A percentile compares a stretch with the other conserved stretches of the same genome.
Conservation (phyloP, 2,888 invertebrate genomes). For the Megaustenia siamemsis region DNA sequence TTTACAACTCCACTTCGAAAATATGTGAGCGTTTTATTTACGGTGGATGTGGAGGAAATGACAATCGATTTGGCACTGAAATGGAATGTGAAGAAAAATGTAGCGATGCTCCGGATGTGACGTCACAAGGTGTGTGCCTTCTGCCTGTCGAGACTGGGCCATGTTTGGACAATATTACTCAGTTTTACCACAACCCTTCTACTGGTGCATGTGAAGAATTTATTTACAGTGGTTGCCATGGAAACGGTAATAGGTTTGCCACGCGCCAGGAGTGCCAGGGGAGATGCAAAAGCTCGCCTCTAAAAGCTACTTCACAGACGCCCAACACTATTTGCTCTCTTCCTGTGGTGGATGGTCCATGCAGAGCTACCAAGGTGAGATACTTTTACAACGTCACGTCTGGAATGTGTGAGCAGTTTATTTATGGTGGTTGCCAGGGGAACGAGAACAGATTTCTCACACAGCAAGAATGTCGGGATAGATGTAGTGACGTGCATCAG, state of each 20-base stretch:
- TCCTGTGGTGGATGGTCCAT: slow-evolving; percentile 4
- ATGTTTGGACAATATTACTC: slow-evolving; percentile 77
- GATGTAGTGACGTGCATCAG: background rate
- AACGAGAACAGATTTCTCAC: slow-evolving; percentile 41
- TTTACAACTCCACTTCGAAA: slow-evolving; percentile 35
- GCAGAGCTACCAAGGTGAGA: slow-evolving; percentile 7
- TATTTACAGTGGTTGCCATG: slow-evolving; percentile 78
- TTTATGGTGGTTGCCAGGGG: slow-evolving; percentile 50
- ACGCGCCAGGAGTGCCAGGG: background rate
- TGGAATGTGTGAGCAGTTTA: slow-evolving; percentile 26
- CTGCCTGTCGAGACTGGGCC: slow-evolving; percentile 51
- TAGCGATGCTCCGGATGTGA: too few species aligned
- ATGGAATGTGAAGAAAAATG: slow-evolving; percentile 32
- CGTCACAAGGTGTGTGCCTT: slow-evolving; percentile 40
- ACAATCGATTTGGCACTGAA: slow-evolving; percentile 86
- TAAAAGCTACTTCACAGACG: slow-evolving; percentile 79
- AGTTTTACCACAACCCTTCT: slow-evolving; percentile 89
- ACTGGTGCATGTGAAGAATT: slow-evolving; percentile 88
- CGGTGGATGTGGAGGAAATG: slow-evolving; percentile 86
- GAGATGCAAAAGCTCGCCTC: background rate
- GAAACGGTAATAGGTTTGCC: slow-evolving; percentile 42
- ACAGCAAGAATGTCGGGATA: background rate
- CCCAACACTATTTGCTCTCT: slow-evolving; percentile 86
- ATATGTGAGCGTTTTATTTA: slow-evolving; percentile 48
- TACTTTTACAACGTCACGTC: slow-evolving; percentile 22